A percentile compares a stretch with the other conserved stretches of the same genome.
Evolutionary conservation across 2,797 vertebrate species (phyloP).

Genomic region (Syndactyla subalaris): DNA sequence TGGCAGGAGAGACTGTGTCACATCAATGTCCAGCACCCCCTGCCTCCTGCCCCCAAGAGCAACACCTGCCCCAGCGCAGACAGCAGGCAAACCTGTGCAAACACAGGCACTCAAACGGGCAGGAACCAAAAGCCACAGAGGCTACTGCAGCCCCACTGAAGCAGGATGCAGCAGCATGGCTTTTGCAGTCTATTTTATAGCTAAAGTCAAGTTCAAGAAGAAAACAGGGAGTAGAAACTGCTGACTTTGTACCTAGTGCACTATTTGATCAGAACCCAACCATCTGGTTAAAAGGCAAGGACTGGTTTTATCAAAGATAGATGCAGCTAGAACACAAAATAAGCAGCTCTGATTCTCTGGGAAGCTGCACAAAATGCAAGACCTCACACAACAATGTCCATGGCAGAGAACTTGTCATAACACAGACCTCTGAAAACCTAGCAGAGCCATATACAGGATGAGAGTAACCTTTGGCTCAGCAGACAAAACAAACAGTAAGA

Average conservation of each 20-base stretch:
- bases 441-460: not conserved
- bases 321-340: not conserved
- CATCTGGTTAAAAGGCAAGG: not conserved
- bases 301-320: not conserved
- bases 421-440: not conserved
- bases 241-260: not conserved
- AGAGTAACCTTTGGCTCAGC: not conserved
- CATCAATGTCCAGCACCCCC: rapidly evolving
- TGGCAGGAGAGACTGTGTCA: not conserved
- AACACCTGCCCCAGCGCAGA: not conserved
- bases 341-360: not conserved
- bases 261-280: not conserved
- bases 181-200: not conserved
- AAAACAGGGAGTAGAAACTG: not conserved
- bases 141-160: not conserved
- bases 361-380: not conserved
- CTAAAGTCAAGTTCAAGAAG: not conserved
- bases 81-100: not conserved
- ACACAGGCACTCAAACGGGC: not conserved
- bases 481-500: not conserved
- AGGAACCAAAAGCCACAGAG: not conserved
- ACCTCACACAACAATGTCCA: not conserved
- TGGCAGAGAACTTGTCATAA: not conserved
- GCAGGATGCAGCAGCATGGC: not conserved
- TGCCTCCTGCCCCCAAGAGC: not conserved